These are phyloP conservation scores for Onychomys torridus DNA, from an alignment of 2,797 vertebrate species.

Conservation along the genomic window DNA sequence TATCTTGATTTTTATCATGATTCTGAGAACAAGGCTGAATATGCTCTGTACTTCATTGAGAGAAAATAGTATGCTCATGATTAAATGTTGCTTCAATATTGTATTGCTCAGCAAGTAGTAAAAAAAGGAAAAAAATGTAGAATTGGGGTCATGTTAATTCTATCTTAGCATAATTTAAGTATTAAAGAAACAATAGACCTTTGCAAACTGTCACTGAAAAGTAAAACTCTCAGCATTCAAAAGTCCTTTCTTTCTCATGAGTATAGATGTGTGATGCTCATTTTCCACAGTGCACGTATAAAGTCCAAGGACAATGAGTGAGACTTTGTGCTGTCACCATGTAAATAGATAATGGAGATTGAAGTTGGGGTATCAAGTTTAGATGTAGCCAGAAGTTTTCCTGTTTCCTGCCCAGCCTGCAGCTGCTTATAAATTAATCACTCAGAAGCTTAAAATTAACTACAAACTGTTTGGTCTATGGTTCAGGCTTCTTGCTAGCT, in stretches of 20 bases:
- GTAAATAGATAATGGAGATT: background rate
- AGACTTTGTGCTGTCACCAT: too few relatives aligned
- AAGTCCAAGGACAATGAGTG: background rate
- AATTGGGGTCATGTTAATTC: background rate
- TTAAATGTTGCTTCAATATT: background rate
- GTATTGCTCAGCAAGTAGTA: background rate
- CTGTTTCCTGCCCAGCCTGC: too few relatives aligned
- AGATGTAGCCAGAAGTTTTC: too few relatives aligned
- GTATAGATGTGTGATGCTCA: too few relatives aligned
- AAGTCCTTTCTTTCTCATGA: background rate
- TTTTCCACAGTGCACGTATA: background rate
- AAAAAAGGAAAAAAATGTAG: background rate
- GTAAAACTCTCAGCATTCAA: background rate
- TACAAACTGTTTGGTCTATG: too few relatives aligned
- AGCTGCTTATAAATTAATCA: too few relatives aligned
- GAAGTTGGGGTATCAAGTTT: background rate
- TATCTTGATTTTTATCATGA: background rate
- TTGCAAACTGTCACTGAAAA: background rate
- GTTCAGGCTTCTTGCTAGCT: too few relatives aligned
- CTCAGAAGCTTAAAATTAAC: too few relatives aligned
- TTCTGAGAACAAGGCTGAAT: background rate
- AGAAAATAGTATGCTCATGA: background rate
- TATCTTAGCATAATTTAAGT: background rate
- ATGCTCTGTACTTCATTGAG: background rate
- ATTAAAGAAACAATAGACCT: background rate